A percentile compares a stretch with the other conserved stretches of the same genome.
phyloP scores from a whole-genome alignment of 92 coral and sea anemone genomes.

The Epizoanthus fatuus region DNA sequence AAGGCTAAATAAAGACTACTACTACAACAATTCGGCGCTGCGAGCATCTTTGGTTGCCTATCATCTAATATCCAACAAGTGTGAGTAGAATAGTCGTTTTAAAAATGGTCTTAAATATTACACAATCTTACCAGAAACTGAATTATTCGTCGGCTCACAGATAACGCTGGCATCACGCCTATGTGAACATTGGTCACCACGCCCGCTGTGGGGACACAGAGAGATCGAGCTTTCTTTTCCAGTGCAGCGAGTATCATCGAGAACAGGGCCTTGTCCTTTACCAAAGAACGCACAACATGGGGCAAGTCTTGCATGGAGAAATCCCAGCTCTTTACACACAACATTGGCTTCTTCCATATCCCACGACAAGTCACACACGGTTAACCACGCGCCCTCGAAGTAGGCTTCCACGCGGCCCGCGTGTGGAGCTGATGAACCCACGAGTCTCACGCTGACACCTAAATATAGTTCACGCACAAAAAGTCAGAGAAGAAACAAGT shows the following conservation, averaged over 20 bases:
- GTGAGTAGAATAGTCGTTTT: no score
- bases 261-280: slow-evolving; percentile 7
- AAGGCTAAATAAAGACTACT: no score
- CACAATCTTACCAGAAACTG: background rate
- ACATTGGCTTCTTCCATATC: background rate
- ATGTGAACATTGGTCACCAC: background rate
- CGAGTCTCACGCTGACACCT: slow-evolving; percentile 46
- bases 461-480: background rate
- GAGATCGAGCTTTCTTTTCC: slow-evolving; percentile 7
- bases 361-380: slow-evolving; percentile 12
- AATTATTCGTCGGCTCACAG: slow-evolving; percentile 1
- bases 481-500: no score
- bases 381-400: slow-evolving; percentile 1
- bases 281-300: slow-evolving; percentile 27
- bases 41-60: no score
- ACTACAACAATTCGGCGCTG: no score
- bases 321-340: slow-evolving; percentile 24
- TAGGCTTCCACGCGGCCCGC: slow-evolving; percentile 35
- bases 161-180: background rate
- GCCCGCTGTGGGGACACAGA: slow-evolving; percentile 20
- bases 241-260: background rate
- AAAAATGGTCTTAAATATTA: no score
- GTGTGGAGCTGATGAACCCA: slow-evolving; percentile 17
- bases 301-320: background rate
- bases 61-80: no score